phyloP scores from a whole-genome alignment of 2,888 invertebrate genomes.

The Phengaris arion region DNA sequence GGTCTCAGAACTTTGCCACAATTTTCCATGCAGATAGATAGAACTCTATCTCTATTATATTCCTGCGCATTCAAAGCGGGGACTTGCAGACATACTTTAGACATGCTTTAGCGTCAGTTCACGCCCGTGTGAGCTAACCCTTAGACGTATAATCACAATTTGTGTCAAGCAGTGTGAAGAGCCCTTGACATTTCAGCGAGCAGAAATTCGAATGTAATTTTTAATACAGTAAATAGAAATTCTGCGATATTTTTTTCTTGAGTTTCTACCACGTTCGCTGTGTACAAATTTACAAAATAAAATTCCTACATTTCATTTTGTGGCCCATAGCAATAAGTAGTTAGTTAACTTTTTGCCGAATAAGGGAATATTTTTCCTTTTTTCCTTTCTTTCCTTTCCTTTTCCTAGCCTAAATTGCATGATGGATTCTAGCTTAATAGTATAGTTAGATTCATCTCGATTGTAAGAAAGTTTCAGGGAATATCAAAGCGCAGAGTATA shows the following conservation, averaged over 20 bases:
- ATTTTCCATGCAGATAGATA: background rate
- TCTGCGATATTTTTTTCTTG: background rate
- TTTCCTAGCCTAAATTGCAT: too few species aligned
- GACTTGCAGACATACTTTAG: background rate
- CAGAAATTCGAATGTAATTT: constrained; percentile 17
- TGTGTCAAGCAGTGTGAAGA: constrained; percentile 2
- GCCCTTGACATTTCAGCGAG: background rate
- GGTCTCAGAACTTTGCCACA: background rate
- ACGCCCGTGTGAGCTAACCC: background rate
- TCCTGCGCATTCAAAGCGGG: constrained; percentile 1
- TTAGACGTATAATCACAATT: constrained; percentile 21
- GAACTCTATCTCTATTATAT: background rate
- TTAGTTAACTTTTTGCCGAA: too few species aligned
- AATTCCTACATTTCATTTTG: background rate
- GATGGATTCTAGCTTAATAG: too few species aligned
- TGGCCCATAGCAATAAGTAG: background rate
- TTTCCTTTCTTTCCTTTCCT: too few species aligned
- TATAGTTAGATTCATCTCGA: too few species aligned
- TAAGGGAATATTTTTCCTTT: too few species aligned
- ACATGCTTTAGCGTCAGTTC: background rate
- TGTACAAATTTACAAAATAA: too few species aligned
- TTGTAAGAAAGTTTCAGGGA: too few species aligned
- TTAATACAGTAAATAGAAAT: constrained; percentile 1
- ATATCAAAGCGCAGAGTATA: too few species aligned
- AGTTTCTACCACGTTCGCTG: background rate